A percentile compares a stretch with the other conserved stretches of the same genome.
phyloP scores from a whole-genome alignment of 2,888 invertebrate species.

The Sympetrum striolatum region DNA sequence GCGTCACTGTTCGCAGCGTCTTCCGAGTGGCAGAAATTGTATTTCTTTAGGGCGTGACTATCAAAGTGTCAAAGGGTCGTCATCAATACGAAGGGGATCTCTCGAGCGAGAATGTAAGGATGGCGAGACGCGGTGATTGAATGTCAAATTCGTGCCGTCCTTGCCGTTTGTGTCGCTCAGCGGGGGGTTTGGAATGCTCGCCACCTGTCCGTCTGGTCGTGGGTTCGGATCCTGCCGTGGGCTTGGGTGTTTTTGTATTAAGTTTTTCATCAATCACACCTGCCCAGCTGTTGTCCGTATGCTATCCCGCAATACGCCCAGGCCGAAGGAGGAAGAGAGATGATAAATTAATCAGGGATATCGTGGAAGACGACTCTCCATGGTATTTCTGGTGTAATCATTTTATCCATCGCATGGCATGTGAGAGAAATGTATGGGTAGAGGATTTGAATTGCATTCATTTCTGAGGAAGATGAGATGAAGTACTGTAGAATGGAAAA shows the following conservation, averaged over 20 bases:
- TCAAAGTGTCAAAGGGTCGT: neutral
- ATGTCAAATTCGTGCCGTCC: neutral
- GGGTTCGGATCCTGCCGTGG: neutral
- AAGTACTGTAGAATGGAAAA: no score
- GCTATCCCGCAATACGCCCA: neutral
- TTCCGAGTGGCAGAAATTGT: neutral
- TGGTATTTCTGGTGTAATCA: neutral
- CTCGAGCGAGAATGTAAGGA: neutral
- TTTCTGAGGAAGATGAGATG: no score
- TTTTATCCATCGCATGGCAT: neutral
- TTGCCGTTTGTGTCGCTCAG: neutral
- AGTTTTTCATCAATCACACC: neutral
- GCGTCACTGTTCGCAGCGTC: neutral
- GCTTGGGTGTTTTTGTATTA: neutral
- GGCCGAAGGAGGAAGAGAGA: neutral
- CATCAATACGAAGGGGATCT: neutral
- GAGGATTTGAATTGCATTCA: no score
- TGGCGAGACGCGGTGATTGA: neutral
- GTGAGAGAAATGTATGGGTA: no score
- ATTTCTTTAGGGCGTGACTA: neutral
- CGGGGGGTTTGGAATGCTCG: neutral
- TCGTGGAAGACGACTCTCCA: neutral
- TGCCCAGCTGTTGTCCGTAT: neutral
- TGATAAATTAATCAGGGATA: neutral
- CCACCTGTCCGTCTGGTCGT: neutral